Evolutionary conservation across 2,888 invertebrate genomes (phyloP).

Genomic region (Scaeva pyrastri): DNA sequence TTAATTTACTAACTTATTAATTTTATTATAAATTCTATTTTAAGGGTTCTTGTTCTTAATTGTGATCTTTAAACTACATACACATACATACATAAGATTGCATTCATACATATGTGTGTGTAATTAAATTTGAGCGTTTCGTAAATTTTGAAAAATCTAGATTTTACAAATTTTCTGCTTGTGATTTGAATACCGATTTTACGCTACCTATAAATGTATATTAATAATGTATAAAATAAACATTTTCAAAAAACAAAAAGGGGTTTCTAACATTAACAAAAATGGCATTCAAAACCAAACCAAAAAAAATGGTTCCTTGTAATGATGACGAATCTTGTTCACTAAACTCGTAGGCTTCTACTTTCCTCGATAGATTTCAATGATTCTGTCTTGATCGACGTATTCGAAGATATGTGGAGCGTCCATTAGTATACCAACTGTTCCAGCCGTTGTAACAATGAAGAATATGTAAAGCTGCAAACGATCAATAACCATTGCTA

Average conservation of each 20-base stretch:
- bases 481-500: constrained; percentile 98
- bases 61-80: constrained; percentile 62
- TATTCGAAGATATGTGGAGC: constrained; percentile 99
- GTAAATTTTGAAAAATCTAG: constrained; percentile 65
- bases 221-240: not conserved
- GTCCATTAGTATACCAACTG: constrained; percentile 97
- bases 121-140: constrained; percentile 32
- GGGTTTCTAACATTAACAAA: constrained; percentile 7
- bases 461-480: constrained; percentile 98
- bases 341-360: constrained; percentile 84
- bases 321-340: constrained; percentile 45
- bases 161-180: constrained; percentile 49
- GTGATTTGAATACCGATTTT: constrained; percentile 57
- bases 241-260: constrained; percentile 32
- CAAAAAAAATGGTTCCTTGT: constrained; percentile 27
- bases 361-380: constrained; percentile 97
- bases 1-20: constrained; percentile 32
- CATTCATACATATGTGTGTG: constrained; percentile 22
- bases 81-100: constrained; percentile 2
- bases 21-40: constrained; percentile 47
- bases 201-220: constrained; percentile 15
- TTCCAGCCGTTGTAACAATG: constrained; percentile 97
- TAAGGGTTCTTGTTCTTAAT: constrained; percentile 37
- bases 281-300: constrained; percentile 27
- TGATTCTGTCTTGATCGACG: constrained; percentile 97